These are phyloP conservation scores for Lepidocyrtinus sp. DNA, from an alignment of 2,888 invertebrate genomes.

Conservation along the genomic window DNA sequence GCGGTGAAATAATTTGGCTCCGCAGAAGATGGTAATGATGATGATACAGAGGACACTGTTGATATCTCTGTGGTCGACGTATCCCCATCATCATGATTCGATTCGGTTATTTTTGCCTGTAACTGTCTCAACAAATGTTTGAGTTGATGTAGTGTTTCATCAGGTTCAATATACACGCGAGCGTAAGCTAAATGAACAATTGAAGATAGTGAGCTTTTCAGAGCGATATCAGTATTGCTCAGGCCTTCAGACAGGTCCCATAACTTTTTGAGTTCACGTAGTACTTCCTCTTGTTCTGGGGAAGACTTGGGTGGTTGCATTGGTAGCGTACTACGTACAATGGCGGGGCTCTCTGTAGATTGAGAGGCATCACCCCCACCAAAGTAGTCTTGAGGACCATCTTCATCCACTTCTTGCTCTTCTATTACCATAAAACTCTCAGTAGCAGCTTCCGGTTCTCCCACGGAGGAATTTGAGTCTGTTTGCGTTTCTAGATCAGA, in stretches of 20 bases:
- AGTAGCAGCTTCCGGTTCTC: slow-evolving; percentile 26
- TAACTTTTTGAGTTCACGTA: slow-evolving; percentile 63
- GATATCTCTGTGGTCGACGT: slow-evolving; percentile 25
- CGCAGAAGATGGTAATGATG: not conserved
- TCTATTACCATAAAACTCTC: slow-evolving; percentile 46
- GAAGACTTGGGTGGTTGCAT: slow-evolving; percentile 52
- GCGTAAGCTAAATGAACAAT: slow-evolving; percentile 66
- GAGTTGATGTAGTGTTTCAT: slow-evolving; percentile 57
- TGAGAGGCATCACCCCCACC: slow-evolving; percentile 21
- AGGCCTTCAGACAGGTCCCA: slow-evolving; percentile 63
- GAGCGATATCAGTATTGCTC: slow-evolving; percentile 39
- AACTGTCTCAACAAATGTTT: slow-evolving; percentile 62
- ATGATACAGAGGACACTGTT: not conserved
- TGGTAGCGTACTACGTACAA: slow-evolving; percentile 45
- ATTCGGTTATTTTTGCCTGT: slow-evolving; percentile 46
- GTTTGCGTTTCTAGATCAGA: slow-evolving; percentile 38
- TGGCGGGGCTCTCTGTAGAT: slow-evolving; percentile 30
- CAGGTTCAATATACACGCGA: slow-evolving; percentile 57
- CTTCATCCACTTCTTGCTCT: slow-evolving; percentile 46
- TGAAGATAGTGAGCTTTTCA: slow-evolving; percentile 62
- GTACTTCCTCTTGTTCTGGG: slow-evolving; percentile 59
- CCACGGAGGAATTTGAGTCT: not conserved
- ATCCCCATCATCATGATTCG: slow-evolving; percentile 31
- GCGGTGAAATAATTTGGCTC: slow-evolving; percentile 15
- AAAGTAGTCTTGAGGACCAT: not conserved